Evolutionary conservation across 2,888 invertebrate species (phyloP).

Genomic region (Thecocarcelia acutangulata): DNA sequence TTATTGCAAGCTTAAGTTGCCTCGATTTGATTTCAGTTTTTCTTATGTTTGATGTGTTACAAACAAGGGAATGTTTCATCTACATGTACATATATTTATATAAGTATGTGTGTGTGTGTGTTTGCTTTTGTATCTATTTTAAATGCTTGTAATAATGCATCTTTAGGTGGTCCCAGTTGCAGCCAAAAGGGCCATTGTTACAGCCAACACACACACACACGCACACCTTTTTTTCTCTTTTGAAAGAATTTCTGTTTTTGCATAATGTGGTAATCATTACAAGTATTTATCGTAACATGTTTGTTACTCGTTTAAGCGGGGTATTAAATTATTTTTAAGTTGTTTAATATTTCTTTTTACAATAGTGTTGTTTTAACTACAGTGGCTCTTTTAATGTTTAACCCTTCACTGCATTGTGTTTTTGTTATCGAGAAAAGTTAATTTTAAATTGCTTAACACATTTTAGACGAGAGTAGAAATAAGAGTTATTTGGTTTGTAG

Average conservation of each 20-base stretch:
- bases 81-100: neutral
- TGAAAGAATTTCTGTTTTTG: constrained; percentile 11
- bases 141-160: constrained; percentile 35
- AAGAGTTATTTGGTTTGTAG: too few relatives aligned
- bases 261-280: constrained; percentile 36
- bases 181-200: constrained; percentile 28
- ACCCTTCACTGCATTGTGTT: neutral
- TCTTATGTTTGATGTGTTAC: neutral
- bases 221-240: constrained; percentile 8
- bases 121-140: too few relatives aligned
- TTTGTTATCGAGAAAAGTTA: neutral
- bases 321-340: constrained; percentile 39
- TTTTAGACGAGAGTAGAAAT: too few relatives aligned
- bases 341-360: constrained; percentile 28
- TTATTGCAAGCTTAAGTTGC: constrained; percentile 40
- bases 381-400: constrained; percentile 3
- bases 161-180: constrained; percentile 61
- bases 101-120: neutral
- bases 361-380: constrained; percentile 21
- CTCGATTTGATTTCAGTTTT: constrained; percentile 14
- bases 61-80: constrained; percentile 26
- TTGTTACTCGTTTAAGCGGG: constrained; percentile 32
- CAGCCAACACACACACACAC: constrained; percentile 46
- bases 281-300: constrained; percentile 14
- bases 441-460: too few relatives aligned